Evolutionary conservation across 1,140 invertebrate genomes (phyloP).

Genomic region (Drosophila triauraria): DNA sequence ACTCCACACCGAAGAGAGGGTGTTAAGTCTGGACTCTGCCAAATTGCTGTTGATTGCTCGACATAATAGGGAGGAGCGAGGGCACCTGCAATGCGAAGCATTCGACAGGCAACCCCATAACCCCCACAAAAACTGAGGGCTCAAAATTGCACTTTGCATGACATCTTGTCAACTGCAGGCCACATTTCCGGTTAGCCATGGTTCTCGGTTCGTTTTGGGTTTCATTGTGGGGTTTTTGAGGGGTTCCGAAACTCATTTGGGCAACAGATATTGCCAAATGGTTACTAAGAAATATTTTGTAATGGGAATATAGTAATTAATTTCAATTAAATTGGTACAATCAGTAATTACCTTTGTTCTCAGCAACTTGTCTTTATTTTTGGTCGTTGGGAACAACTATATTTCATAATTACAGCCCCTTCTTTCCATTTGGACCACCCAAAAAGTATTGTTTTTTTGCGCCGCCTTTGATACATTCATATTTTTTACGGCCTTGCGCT

Average conservation of each 20-base stretch:
- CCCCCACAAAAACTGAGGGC: conserved; percentile 1
- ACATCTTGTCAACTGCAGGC: conserved; percentile 69
- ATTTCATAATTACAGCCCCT: neutral
- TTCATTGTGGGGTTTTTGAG: too few relatives aligned
- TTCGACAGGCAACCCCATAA: conserved; percentile 34
- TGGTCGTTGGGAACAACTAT: too few relatives aligned
- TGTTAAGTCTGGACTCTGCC: conserved; percentile 66
- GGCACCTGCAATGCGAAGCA: conserved; percentile 57
- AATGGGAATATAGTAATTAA: too few relatives aligned
- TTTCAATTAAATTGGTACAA: too few relatives aligned
- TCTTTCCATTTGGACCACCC: conserved; percentile 49
- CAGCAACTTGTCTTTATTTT: too few relatives aligned
- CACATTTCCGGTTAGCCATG: conserved; percentile 25
- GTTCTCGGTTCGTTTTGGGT: conserved; percentile 6
- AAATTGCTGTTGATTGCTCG: conserved; percentile 83
- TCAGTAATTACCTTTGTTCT: too few relatives aligned
- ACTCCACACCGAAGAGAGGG: neutral
- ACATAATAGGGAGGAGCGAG: conserved; percentile 13
- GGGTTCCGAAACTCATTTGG: too few relatives aligned
- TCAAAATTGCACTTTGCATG: conserved; percentile 51
- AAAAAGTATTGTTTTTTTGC: conserved; percentile 17
- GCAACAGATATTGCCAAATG: too few relatives aligned
- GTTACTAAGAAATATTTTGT: too few relatives aligned
- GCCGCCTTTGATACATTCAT: conserved; percentile 74
- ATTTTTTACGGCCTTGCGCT: conserved; percentile 63